phyloP scores from a whole-genome alignment of 2,113 vertebrate species.

The Clupea harengus region DNA sequence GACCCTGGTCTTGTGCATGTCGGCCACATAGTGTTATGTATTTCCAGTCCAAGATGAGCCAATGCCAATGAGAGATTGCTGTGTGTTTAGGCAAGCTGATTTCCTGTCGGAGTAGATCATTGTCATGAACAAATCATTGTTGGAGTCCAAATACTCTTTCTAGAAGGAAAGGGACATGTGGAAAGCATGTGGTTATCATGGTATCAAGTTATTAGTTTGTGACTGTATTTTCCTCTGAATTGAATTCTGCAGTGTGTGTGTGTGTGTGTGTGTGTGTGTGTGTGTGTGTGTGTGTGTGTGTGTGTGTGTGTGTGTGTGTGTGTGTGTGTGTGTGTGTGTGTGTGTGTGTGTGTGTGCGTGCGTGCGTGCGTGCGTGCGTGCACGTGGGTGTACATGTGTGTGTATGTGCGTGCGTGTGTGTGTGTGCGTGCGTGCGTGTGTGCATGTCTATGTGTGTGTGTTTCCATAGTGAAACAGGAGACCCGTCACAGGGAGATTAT shows the following conservation, averaged over 20 bases:
- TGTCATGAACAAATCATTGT: background rate
- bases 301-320: background rate
- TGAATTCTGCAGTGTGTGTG: conserved; percentile 26
- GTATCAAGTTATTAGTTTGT: conserved; percentile 11
- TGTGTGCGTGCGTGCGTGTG: background rate
- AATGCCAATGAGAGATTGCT: background rate
- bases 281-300: background rate
- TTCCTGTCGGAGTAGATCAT: conserved; percentile 1
- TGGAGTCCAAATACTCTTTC: conserved; percentile 20
- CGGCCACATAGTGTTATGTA: background rate
- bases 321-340: background rate
- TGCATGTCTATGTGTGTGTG: background rate
- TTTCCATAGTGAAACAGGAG: conserved; percentile 9
- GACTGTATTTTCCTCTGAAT: conserved; percentile 20
- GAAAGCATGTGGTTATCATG: background rate
- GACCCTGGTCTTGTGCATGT: background rate
- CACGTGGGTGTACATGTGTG: background rate
- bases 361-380: background rate
- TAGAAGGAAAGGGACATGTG: conserved; percentile 1
- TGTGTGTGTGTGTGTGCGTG: too few species aligned
- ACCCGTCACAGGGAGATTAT: background rate
- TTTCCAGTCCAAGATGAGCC: background rate
- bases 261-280: background rate
- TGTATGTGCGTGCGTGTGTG: too few species aligned
- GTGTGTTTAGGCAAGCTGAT: conserved; percentile 8